Evolutionary conservation across 2,113 vertebrate species (phyloP).

Genomic region (Poeciliopsis occidentalis): DNA sequence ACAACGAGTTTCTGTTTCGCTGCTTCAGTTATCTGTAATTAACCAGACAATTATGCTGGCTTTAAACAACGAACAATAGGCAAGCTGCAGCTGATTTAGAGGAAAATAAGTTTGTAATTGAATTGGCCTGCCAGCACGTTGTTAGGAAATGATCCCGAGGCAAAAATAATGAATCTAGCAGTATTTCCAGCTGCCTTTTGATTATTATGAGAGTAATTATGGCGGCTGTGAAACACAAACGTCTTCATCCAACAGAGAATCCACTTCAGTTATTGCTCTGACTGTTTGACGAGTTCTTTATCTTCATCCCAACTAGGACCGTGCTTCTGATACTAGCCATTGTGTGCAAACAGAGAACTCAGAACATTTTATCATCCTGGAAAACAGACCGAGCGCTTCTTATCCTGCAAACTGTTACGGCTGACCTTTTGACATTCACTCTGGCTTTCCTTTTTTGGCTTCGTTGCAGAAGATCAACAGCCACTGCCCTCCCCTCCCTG

Average conservation of each 20-base stretch:
- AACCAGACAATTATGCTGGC: not conserved
- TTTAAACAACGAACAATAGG: conserved; percentile 12
- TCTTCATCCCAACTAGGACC: not conserved
- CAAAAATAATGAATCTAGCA: too few species aligned
- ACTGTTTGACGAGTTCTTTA: not conserved
- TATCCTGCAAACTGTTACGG: conserved; percentile 26
- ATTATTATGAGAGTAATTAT: too few species aligned
- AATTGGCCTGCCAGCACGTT: not conserved
- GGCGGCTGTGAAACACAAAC: too few species aligned
- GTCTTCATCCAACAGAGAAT: too few species aligned
- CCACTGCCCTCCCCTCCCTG: conserved; percentile 4
- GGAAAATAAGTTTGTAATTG: conserved; percentile 6
- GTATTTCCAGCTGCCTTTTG: too few species aligned
- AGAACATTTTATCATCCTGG: not conserved
- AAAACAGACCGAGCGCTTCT: conserved; percentile 5
- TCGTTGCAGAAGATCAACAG: conserved; percentile 17
- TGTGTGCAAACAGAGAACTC: not conserved
- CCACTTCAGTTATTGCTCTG: not conserved
- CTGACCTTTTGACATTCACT: conserved; percentile 43
- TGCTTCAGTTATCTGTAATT: conserved; percentile 1
- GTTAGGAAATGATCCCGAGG: too few species aligned
- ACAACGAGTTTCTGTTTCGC: conserved; percentile 7
- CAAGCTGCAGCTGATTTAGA: not conserved
- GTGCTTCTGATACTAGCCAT: not conserved
- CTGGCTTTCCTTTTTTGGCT: conserved; percentile 62